Conservation (phyloP, 2,888 invertebrate species). For the Fragum sueziense region DNA sequence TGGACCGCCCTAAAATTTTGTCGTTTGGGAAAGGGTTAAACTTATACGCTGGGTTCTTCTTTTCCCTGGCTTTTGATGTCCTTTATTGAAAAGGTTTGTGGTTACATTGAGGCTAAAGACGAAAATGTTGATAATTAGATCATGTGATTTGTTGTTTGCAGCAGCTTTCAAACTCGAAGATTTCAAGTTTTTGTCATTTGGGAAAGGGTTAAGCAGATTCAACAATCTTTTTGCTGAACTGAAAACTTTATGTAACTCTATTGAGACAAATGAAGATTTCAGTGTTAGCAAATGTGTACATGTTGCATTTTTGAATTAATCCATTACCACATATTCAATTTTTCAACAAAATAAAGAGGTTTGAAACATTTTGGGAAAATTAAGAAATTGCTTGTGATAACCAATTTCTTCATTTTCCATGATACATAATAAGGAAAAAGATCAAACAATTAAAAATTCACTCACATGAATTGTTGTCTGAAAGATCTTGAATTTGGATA, state of each 20-base stretch:
- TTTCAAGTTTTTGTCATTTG: not conserved
- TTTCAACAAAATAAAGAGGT: not conserved
- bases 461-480: too few species aligned
- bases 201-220: not conserved
- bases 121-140: too few species aligned
- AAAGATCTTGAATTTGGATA: too few species aligned
- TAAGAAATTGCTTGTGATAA: not conserved
- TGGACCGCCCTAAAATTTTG: too few species aligned
- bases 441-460: too few species aligned
- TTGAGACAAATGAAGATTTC: too few species aligned
- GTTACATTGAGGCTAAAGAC: not conserved
- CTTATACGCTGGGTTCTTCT: not conserved
- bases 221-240: too few species aligned
- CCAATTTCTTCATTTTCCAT: slow-evolving; percentile 8
- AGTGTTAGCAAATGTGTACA: too few species aligned
- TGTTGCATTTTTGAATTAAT: not conserved
- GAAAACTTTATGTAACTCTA: too few species aligned
- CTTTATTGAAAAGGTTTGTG: not conserved
- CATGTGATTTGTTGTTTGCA: not conserved
- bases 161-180: not conserved
- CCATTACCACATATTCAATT: not conserved
- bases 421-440: not conserved
- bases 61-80: not conserved
- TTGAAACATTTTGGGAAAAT: not conserved
- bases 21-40: too few species aligned